Base-by-base conservation (phyloP, 2,888 invertebrate species). In the Phaonia tiefii region DNA sequence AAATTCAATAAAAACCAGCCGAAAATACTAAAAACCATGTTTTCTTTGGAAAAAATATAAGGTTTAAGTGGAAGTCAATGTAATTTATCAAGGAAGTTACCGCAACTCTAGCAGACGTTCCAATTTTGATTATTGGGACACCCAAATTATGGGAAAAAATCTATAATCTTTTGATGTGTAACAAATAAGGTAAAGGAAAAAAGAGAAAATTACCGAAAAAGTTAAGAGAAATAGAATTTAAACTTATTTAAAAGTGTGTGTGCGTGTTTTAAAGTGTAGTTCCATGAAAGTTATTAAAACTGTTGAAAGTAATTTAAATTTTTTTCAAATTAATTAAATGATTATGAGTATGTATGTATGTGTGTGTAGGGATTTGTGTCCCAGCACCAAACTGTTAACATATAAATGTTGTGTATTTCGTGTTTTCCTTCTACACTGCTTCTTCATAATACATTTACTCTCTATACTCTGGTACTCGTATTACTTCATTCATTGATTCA, bases 401-500 rank as follows among this genome's bases (percentile, higher is more conserved):
- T 1, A 25, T 49, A 77, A 80, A 69, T 71, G 70, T 77, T 71
- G 74, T 80, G 74, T 77, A 54, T 69, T 77, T 73, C 39, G 25
- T 70, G 2, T 60, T 70, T 70, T 63, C 71, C 56, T 60, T 75
- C n/a, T n/a, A n/a, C n/a, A n/a, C 10, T 65, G 42, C 15, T 80
- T 46, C 63, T 15, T 46, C 51, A 37, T 65, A 73, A 46, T 77
- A 15, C 58, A 10, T 58, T 58, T 58, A 51, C 74, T 74, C 66
- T 75, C 31, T 63, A 42, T 63, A 63, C 63, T 63, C 63, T 25
- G 22, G 51, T 51, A 2, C 31, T 25, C 42, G 51, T 67, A 58
- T 76, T 80, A 77, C 80, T 80, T 80, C 77, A 80, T 80, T 77
- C 74, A 80, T 74, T 70, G 65, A 70, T 76, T 76, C 65, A 69